Base-by-base conservation (phyloP, 2,797 vertebrate species). In the Falco rusticolus region DNA sequence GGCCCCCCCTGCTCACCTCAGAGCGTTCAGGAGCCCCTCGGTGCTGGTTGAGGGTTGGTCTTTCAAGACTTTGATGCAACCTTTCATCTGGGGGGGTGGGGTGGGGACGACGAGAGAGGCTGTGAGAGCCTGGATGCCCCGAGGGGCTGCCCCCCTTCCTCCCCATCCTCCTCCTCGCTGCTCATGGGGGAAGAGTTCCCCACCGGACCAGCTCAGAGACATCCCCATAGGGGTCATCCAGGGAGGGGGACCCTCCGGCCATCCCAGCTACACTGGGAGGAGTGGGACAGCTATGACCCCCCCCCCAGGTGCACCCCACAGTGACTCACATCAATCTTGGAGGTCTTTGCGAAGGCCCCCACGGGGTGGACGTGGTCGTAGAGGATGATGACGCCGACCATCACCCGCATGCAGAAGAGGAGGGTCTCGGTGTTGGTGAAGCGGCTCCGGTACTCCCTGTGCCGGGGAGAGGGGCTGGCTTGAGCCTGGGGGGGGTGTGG, bases 361-460 rank as follows among this genome's bases (percentile, higher is more conserved):
- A 99, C 99, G 0, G 99, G 99, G 93, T 99, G 99, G 78, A 99
- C 99, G 4, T 99, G 99, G 97, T 99, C 99, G 2, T 99, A 99
- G 94, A 99, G 99, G 92, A 99, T 99, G 97, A 99, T 99, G 98
- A 99, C 99, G 0, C 99, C 99, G 3, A 99, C 99, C 99, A 99
- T 99, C 96, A 99, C 99, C 95, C 99, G 96, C 99, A 99, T 99
- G 95, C 99, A 99, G 98, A 99, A 99, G 91, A 99, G 98, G 97
- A 99, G 99, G 60, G 99, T 99, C 98, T 99, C 99, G 9, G 99
- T 99, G 98, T 98, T 99, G 97, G 99, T 99, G 98, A 99, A 99
- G 66, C 99, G 98, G 96, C 99, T 99, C 87, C 99, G 98, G 91
- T 99, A 99, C 95, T 99, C 99, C 90, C 99, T 99, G 96, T 0